Percentiles rank a stretch among this genome's conserved stretches.
phyloP scores from a whole-genome alignment of 1,140 invertebrate species.

The Diorhabda sublineata region DNA sequence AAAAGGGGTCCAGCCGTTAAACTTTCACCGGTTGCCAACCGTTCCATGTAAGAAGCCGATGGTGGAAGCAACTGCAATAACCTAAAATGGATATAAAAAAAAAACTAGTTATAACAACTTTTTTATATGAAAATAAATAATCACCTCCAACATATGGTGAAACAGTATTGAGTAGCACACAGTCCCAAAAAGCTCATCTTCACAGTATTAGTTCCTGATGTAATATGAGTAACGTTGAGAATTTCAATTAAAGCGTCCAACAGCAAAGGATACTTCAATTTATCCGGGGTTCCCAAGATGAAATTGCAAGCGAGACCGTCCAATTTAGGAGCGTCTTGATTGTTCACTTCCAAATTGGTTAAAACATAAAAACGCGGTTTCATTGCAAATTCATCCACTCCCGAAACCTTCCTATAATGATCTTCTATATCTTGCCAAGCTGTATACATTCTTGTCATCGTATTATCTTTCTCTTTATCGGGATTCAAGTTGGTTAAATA shows the following conservation, averaged over 20 bases:
- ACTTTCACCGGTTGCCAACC: conserved; percentile 61
- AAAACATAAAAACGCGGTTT: conserved; percentile 84
- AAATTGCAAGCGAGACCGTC: conserved; percentile 94
- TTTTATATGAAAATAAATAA: background rate
- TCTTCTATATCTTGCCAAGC: conserved; percentile 77
- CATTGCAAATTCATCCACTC: conserved; percentile 71
- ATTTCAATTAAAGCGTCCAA: conserved; percentile 83
- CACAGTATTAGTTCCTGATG: conserved; percentile 45
- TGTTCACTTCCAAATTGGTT: conserved; percentile 70
- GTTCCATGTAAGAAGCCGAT: conserved; percentile 80
- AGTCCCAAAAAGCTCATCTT: conserved; percentile 65
- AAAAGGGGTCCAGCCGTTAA: conserved; percentile 56
- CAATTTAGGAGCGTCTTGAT: conserved; percentile 79
- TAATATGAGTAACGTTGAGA: conserved; percentile 64
- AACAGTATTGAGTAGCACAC: conserved; percentile 87
- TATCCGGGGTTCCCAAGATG: conserved; percentile 83
- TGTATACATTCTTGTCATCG: conserved; percentile 63
- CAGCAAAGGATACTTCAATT: conserved; percentile 81
- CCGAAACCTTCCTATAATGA: conserved; percentile 69
- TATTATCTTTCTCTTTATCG: conserved; percentile 54
- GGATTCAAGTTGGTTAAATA: conserved; percentile 59
- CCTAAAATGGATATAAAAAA: conserved; percentile 42
- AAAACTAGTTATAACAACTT: background rate
- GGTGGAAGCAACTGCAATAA: conserved; percentile 79
- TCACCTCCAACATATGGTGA: conserved; percentile 78